Evolutionary conservation across 2,797 vertebrate genomes (phyloP).

Genomic region (Channallabes apus): DNA sequence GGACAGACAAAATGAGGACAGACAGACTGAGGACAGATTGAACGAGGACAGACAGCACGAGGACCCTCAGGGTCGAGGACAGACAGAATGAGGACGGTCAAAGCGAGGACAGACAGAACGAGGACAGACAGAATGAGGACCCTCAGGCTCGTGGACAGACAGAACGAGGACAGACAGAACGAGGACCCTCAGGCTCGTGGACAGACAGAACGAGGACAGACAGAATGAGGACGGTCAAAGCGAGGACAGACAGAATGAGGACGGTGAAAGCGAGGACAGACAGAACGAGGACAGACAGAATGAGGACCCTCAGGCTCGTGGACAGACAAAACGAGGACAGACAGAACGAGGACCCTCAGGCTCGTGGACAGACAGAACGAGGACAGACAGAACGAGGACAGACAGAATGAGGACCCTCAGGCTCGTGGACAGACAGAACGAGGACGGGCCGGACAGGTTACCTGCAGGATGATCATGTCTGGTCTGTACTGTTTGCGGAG

Average conservation of each 20-base stretch:
- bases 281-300: neutral
- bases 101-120: no score
- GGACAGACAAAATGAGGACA: neutral
- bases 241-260: neutral
- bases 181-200: no score
- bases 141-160: no score
- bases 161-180: no score
- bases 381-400: neutral
- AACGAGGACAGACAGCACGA: no score
- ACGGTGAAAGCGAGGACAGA: no score
- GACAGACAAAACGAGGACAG: no score
- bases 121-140: neutral
- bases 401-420: no score
- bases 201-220: neutral
- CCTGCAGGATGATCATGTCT: conserved; percentile 98
- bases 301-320: no score
- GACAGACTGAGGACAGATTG: no score
- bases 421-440: neutral
- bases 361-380: neutral
- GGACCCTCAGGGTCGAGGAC: neutral
- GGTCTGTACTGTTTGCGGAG: conserved; percentile 94
- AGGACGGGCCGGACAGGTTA: conserved; percentile 55
- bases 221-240: no score
- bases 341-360: neutral
- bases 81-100: neutral